Percentiles rank a stretch among this genome's conserved stretches.
phyloP scores from a whole-genome alignment of 2,797 vertebrate species.

The Pogonophryne albipinna region DNA sequence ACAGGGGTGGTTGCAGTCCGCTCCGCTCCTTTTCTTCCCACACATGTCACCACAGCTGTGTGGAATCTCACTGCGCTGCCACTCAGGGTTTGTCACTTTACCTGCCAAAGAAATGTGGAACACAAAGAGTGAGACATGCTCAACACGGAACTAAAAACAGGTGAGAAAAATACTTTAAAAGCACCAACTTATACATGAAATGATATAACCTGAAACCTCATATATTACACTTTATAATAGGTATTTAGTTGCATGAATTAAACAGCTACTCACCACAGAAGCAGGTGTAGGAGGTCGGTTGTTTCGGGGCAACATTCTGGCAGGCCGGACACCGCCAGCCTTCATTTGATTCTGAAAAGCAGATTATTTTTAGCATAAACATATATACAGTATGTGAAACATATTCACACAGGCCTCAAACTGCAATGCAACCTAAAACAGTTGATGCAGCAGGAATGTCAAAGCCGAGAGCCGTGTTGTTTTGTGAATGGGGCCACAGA shows the following conservation, averaged over 20 bases:
- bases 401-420: conserved; percentile 9
- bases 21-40: conserved; percentile 92
- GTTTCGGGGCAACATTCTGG: conserved; percentile 92
- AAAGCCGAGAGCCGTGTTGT: conserved; percentile 10
- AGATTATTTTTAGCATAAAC: conserved; percentile 7
- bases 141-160: rapidly evolving
- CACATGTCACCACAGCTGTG: conserved; percentile 99
- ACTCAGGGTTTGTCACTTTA: conserved; percentile 96
- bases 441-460: conserved; percentile 40
- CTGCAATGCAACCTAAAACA: conserved; percentile 2
- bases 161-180: not conserved
- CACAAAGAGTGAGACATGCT: not conserved
- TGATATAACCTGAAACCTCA: not conserved
- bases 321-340: conserved; percentile 99
- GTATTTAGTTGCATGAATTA: not conserved
- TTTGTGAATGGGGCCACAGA: conserved; percentile 24
- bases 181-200: not conserved
- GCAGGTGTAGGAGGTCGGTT: conserved; percentile 92
- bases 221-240: not conserved
- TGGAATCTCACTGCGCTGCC: conserved; percentile 97
- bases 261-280: conserved; percentile 92
- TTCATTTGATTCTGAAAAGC: conserved; percentile 87
- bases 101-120: conserved; percentile 78
- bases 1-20: conserved; percentile 95
- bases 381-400: not conserved